Percentiles rank a stretch among this genome's conserved stretches.
Conservation (phyloP, 37 sponge, comb jelly and placozoan genomes). For the Petrosia ficiformis region DNA sequence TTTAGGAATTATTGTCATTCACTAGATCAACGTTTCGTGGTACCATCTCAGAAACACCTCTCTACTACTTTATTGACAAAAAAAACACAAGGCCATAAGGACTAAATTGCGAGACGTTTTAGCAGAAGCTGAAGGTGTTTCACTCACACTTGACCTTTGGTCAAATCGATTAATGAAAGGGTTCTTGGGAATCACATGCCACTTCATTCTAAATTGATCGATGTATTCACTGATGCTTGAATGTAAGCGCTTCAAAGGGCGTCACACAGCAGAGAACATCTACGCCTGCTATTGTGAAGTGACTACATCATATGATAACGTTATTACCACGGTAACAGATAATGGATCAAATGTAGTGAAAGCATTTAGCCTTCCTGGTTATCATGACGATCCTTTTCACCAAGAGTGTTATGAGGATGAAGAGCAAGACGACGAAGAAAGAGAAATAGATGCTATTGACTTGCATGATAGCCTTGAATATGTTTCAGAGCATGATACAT, state of each 20-base stretch:
- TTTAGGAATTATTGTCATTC: neutral
- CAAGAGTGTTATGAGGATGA: neutral
- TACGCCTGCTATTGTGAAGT: neutral
- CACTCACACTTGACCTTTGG: conserved; percentile 25
- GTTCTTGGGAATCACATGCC: conserved; percentile 13
- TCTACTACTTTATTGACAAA: neutral
- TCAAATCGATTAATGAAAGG: conserved; percentile 11
- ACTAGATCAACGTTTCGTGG: conserved; percentile 4
- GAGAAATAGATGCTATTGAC: neutral
- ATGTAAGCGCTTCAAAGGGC: conserved; percentile 13
- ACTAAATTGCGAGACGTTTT: neutral
- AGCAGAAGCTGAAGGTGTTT: neutral
- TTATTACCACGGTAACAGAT: conserved; percentile 20
- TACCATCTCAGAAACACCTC: conserved; percentile 5
- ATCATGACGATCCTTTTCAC: neutral
- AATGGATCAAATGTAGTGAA: conserved; percentile 24
- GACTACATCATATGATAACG: conserved; percentile 2
- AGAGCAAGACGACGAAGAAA: neutral
- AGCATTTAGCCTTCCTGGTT: conserved; percentile 4
- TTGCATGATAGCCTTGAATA: neutral
- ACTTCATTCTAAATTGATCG: neutral
- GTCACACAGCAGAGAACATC: conserved; percentile 25
- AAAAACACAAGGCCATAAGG: neutral
- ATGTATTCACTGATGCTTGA: conserved; percentile 9
- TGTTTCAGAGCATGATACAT: neutral